Percentiles rank a stretch among this genome's conserved stretches.
phyloP scores from a whole-genome alignment of 2,888 invertebrate species.

The Diachrysia chrysitis region DNA sequence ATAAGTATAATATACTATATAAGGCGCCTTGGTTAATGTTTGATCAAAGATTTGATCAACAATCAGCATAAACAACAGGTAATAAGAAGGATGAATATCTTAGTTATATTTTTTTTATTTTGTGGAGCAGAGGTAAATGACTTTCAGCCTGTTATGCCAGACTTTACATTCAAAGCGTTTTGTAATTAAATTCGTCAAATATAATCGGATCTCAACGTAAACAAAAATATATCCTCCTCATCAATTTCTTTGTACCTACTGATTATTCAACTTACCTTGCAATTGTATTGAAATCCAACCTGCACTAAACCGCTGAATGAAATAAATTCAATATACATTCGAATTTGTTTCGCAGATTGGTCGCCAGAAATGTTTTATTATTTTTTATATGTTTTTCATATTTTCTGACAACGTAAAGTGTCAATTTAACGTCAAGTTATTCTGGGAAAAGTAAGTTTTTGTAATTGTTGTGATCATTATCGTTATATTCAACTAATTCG shows the following conservation, averaged over 20 bases:
- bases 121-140: not conserved
- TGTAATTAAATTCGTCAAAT: not conserved
- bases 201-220: not conserved
- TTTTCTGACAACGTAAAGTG: conserved; percentile 30
- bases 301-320: conserved; percentile 9
- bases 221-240: not conserved
- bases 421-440: conserved; percentile 18
- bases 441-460: not conserved
- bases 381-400: conserved; percentile 17
- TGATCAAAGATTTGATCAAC: not conserved
- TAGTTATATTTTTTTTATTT: not conserved
- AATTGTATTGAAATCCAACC: not conserved
- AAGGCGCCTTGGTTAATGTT: not conserved
- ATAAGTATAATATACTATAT: not conserved
- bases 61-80: not conserved
- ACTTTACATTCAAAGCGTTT: not conserved
- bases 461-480: conserved; percentile 1
- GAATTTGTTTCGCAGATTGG: conserved; percentile 17
- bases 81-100: no score
- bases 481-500: not conserved
- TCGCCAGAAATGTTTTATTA: conserved; percentile 35
- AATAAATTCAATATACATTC: conserved; percentile 30
- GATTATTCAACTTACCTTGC: not conserved
- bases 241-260: not conserved
- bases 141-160: not conserved